Conservation (phyloP, 2,797 vertebrate species). For the Diplodus sargus region DNA sequence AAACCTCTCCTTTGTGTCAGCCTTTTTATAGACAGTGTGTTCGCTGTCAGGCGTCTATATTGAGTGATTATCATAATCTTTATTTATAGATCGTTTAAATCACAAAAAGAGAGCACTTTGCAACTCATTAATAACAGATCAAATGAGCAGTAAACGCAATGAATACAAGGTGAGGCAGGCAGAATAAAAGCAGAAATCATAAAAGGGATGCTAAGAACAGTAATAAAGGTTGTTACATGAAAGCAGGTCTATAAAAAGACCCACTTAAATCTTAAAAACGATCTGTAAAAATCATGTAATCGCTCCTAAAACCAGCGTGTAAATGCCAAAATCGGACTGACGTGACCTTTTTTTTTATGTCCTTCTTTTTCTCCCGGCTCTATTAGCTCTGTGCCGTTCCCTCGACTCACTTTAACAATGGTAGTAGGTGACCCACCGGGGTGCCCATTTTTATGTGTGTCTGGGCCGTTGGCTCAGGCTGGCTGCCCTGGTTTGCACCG, state of each 20-base stretch:
- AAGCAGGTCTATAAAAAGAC: slow-evolving; percentile 37
- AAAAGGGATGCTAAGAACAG: slow-evolving; percentile 23
- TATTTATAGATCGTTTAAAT: slow-evolving; percentile 42
- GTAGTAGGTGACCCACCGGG: slow-evolving; percentile 38
- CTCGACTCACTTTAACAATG: slow-evolving; percentile 29
- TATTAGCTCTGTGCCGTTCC: slow-evolving; percentile 3
- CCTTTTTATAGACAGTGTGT: not conserved
- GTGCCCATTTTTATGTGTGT: slow-evolving; percentile 33
- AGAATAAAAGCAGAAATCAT: slow-evolving; percentile 28
- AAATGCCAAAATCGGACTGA: slow-evolving; percentile 28
- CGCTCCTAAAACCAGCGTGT: slow-evolving; percentile 34
- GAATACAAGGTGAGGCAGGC: slow-evolving; percentile 15
- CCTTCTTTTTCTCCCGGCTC: not conserved
- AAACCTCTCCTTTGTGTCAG: not conserved
- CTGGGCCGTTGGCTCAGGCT: slow-evolving; percentile 22
- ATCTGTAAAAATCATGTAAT: slow-evolving; percentile 16
- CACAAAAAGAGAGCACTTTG: slow-evolving; percentile 17
- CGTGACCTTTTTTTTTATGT: slow-evolving; percentile 8
- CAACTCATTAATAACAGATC: slow-evolving; percentile 31
- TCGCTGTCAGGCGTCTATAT: slow-evolving; percentile 18
- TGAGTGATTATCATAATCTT: slow-evolving; percentile 13
- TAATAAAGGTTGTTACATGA: slow-evolving; percentile 34
- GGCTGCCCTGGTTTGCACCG: slow-evolving; percentile 35
- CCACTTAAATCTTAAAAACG: slow-evolving; percentile 14
- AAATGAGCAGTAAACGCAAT: slow-evolving; percentile 9